Percentiles rank a stretch among this genome's conserved stretches.
These are phyloP conservation scores for Rugalucina vietnamica DNA, from an alignment of 2,888 invertebrate genomes.

Conservation along the genomic window DNA sequence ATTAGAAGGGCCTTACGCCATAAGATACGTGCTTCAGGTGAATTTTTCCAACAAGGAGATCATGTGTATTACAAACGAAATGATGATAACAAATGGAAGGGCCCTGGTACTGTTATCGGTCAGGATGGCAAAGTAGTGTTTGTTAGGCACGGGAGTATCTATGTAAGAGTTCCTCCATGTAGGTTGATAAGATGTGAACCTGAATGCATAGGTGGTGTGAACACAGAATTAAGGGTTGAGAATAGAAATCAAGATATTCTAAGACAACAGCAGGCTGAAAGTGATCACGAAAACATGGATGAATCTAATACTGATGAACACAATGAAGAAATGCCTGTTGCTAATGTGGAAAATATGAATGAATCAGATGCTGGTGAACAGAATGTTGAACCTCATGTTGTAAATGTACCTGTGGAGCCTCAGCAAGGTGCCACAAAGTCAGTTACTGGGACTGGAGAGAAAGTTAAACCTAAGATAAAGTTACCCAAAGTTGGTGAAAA, in stretches of 20 bases:
- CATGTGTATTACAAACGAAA: conserved; percentile 57
- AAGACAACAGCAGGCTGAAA: not conserved
- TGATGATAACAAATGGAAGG: conserved; percentile 58
- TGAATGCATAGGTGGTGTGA: conserved; percentile 16
- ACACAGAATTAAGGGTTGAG: not conserved
- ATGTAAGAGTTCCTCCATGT: conserved; percentile 50
- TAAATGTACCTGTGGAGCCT: not conserved
- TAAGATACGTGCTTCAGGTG: conserved; percentile 38
- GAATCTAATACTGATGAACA: not conserved
- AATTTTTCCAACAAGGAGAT: conserved; percentile 42
- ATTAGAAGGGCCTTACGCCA: conserved; percentile 47
- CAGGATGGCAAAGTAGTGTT: conserved; percentile 61
- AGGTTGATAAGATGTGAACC: conserved; percentile 40
- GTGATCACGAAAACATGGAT: not conserved
- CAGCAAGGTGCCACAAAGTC: not conserved
- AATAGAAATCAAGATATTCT: not conserved
- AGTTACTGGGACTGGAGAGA: not conserved
- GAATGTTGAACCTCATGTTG: not conserved
- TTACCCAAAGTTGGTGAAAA: conserved; percentile 36
- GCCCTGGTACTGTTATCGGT: conserved; percentile 57
- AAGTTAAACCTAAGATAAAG: not conserved
- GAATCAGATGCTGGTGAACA: not conserved
- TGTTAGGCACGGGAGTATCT: conserved; percentile 58
- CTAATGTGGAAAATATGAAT: not conserved
- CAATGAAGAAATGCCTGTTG: not conserved